Conservation (phyloP, 2,888 invertebrate genomes). For the Pecten maximus region DNA sequence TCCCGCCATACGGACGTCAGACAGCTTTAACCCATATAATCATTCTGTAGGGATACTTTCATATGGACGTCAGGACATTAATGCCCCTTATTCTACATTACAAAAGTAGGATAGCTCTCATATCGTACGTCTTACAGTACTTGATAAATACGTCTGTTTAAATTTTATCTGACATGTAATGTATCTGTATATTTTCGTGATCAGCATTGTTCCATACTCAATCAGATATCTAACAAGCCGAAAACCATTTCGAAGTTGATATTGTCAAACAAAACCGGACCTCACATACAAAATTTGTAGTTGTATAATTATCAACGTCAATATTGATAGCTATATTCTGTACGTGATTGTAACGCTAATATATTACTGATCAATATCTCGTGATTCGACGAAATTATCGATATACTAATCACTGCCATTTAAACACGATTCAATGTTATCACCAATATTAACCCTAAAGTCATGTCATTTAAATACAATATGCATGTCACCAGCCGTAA, state of each 20-base stretch:
- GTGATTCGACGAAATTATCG: neutral
- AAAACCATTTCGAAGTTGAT: neutral
- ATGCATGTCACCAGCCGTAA: neutral
- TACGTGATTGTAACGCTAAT: neutral
- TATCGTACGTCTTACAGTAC: no score
- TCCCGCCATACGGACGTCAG: no score
- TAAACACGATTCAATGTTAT: neutral
- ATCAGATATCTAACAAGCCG: neutral
- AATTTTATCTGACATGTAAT: no score
- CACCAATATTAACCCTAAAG: neutral
- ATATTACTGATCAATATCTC: neutral
- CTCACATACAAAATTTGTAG: neutral
- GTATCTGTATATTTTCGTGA: neutral
- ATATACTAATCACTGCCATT: neutral
- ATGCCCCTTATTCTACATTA: no score
- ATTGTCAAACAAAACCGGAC: neutral
- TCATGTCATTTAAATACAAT: neutral
- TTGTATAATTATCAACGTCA: neutral
- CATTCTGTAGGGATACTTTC: no score
- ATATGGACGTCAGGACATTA: no score
- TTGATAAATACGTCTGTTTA: no score
- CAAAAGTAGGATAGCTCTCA: no score
- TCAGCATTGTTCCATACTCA: neutral
- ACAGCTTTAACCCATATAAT: no score
- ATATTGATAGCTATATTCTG: neutral